Evolutionary conservation across 2,797 vertebrate genomes (phyloP).

Genomic region (Tachyglossus aculeatus): DNA sequence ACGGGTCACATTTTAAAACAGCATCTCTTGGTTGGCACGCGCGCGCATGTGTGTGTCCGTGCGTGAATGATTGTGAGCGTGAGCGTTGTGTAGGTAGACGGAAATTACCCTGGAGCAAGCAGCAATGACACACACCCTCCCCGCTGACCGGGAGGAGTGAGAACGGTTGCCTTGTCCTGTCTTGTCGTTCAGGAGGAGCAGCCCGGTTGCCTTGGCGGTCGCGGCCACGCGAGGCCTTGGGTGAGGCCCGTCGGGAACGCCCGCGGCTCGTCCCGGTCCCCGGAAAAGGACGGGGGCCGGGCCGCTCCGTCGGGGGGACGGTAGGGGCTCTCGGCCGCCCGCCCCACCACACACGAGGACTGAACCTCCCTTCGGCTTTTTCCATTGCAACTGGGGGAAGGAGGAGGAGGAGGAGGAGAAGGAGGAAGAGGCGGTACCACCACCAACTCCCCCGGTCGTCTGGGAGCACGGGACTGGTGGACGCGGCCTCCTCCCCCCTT

Average conservation of each 20-base stretch:
- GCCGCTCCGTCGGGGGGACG: too few relatives aligned
- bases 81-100: constrained; percentile 37
- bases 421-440: constrained; percentile 42
- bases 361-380: constrained; percentile 66
- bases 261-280: too few relatives aligned
- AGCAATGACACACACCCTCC: constrained; percentile 78
- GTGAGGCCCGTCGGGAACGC: too few relatives aligned
- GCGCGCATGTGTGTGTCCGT: constrained; percentile 46
- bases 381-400: constrained; percentile 55
- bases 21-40: constrained; percentile 58
- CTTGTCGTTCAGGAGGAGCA: constrained; percentile 73
- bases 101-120: constrained; percentile 84
- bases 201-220: constrained; percentile 71
- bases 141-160: background rate
- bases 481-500: constrained; percentile 47
- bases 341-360: too few relatives aligned
- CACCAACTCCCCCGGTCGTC: constrained; percentile 26
- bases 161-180: constrained; percentile 59
- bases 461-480: constrained; percentile 61
- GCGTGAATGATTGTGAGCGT: constrained; percentile 11
- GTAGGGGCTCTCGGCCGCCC: too few relatives aligned
- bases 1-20: constrained; percentile 76
- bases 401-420: too few relatives aligned
- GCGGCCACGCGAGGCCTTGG: constrained; percentile 64
- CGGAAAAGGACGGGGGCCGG: too few relatives aligned